Base-by-base conservation (phyloP, 2,888 invertebrate species). In the Drosophila anceps region DNA sequence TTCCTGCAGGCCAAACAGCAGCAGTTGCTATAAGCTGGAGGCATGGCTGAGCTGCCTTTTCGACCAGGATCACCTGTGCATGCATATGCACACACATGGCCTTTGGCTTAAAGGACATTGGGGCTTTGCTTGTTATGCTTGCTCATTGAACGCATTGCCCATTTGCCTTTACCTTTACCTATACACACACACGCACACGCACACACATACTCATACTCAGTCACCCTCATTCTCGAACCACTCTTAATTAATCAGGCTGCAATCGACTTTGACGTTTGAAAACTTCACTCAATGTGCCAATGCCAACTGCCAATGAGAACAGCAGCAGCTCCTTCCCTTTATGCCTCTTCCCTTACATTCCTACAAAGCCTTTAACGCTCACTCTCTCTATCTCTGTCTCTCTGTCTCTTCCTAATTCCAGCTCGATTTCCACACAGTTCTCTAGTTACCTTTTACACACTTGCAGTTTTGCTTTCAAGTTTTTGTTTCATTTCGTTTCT, bases 201-300 rank as follows among this genome's bases (percentile, higher is more conserved):
- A 39, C 58, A 50, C 20, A 43, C 18, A 29, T 44, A 54, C 18
- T 24, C 24, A 8, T 43, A 18, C 39, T 24, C 43, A 61, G 20
- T 55, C 20, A 62, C 29, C 39, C 33, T 33, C 44, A 48, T 20
- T 15, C 58, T 46, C 48, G 9, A 35, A 50, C 10, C 68, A 83
- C 83, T 85, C 82, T 85, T 88, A 90, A 85, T 89, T 85, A 89
- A 85, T 89, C 84, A 89, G 85, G 70, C 62, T 62, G 81, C 88
- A 77, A 89, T 90, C 83, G 85, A 82, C 80, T 88, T 85, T 82
- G 71, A 61, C 79, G 69, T 73, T 74, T 33, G 74, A 69, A 79
- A 84, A 84, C 74, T 76, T 37, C 61, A 64, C 54, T 74, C 75
- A 74, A 79, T 84, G 64, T 73, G 80, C 80, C 84, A 82, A 72